Percentiles rank a stretch among this genome's conserved stretches.
phyloP scores from a whole-genome alignment of 2,888 invertebrate species.

The Noctua pronuba region DNA sequence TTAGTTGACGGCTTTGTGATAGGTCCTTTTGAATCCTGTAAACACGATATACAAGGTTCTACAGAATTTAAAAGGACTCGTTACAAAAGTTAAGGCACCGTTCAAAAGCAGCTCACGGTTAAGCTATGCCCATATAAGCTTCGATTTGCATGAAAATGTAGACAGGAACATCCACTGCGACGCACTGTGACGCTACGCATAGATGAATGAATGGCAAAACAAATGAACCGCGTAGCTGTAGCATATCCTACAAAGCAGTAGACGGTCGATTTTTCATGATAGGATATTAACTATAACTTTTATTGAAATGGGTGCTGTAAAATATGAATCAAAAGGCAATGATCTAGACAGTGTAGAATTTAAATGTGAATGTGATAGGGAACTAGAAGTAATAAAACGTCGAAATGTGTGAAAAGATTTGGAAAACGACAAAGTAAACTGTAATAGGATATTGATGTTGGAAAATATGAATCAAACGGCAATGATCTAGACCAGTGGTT shows the following conservation, averaged over 20 bases:
- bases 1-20: not conserved
- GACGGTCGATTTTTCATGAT: not conserved
- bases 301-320: slow-evolving; percentile 14
- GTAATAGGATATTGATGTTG: not conserved
- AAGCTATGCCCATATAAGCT: not conserved
- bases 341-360: not conserved
- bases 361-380: not conserved
- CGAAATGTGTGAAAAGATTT: not conserved
- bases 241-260: not conserved
- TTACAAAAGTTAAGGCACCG: not conserved
- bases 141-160: not conserved
- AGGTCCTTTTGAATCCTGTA: not conserved
- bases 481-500: not conserved
- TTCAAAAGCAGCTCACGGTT: not conserved
- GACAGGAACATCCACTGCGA: not conserved
- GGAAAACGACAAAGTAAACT: not conserved
- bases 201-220: not conserved
- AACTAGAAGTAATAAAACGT: not conserved
- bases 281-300: not conserved
- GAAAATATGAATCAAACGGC: not conserved
- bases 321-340: slow-evolving; percentile 19
- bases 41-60: not conserved
- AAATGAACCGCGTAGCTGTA: not conserved
- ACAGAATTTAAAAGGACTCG: not conserved
- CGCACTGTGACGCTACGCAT: not conserved